Evolutionary conservation across 2,888 invertebrate genomes (phyloP).

Genomic region (Falcaria lacertinaria): DNA sequence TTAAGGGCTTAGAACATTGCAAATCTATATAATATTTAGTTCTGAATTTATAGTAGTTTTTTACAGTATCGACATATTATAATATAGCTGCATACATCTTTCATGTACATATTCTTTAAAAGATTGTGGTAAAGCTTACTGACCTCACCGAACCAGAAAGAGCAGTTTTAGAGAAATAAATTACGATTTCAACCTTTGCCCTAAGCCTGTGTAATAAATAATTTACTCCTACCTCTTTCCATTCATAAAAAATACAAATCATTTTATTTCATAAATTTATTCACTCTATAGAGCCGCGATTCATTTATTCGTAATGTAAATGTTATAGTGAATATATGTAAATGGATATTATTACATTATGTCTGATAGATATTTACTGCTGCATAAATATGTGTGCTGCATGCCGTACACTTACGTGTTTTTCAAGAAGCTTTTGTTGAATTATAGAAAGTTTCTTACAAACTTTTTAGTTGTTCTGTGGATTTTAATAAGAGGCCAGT

Average conservation of each 20-base stretch:
- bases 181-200: not conserved
- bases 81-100: no score
- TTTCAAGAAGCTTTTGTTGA: conserved; percentile 35
- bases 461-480: no score
- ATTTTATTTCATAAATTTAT: not conserved
- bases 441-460: conserved; percentile 31
- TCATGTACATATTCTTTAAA: no score
- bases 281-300: conserved; percentile 45
- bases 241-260: no score
- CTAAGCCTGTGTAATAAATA: not conserved
- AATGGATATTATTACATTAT: conserved; percentile 74
- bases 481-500: no score
- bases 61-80: no score
- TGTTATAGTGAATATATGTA: conserved; percentile 76
- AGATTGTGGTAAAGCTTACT: no score
- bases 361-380: conserved; percentile 61
- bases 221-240: no score
- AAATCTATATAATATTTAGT: no score
- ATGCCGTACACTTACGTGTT: conserved; percentile 45
- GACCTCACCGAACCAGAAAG: no score
- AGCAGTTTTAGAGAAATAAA: not conserved
- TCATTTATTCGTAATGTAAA: conserved; percentile 74
- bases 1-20: no score
- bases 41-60: no score
- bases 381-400: conserved; percentile 63